Conservation (phyloP, 2,113 vertebrate genomes). For the Uria lomvia region DNA sequence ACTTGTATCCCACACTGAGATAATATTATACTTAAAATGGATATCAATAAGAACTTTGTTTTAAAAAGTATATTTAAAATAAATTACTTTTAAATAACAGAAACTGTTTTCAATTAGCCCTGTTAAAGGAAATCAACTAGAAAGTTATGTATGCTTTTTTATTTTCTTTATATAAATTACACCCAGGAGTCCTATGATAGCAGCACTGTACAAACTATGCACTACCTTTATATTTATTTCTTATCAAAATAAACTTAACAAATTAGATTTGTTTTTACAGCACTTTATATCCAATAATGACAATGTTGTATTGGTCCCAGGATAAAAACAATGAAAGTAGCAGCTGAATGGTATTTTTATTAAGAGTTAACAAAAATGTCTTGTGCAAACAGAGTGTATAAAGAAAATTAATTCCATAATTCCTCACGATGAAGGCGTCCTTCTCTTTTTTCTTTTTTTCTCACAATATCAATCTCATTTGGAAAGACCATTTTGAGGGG, state of each 20-base stretch:
- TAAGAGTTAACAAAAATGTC: conserved; percentile 68
- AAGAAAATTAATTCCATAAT: conserved; percentile 69
- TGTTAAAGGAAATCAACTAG: conserved; percentile 66
- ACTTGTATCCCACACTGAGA: conserved; percentile 77
- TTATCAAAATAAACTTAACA: conserved; percentile 73
- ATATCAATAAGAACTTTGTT: conserved; percentile 76
- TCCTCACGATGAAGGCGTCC: conserved; percentile 44
- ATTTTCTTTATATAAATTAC: conserved; percentile 73
- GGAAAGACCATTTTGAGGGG: conserved; percentile 27
- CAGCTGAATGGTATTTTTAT: conserved; percentile 66
- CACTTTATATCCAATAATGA: conserved; percentile 68
- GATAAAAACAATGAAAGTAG: conserved; percentile 66
- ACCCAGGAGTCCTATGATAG: conserved; percentile 65
- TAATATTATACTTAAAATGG: conserved; percentile 72
- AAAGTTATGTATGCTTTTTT: conserved; percentile 69
- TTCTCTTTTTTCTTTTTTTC: conserved; percentile 36
- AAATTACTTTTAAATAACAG: conserved; percentile 75
- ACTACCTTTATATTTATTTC: conserved; percentile 72
- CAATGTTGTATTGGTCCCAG: conserved; percentile 64
- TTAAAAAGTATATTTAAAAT: conserved; percentile 72
- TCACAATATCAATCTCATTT: conserved; percentile 60
- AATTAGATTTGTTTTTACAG: conserved; percentile 71
- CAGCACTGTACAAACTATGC: conserved; percentile 58
- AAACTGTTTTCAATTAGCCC: conserved; percentile 76
- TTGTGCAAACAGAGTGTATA: conserved; percentile 48